Evolutionary conservation across 2,888 invertebrate species (phyloP).

Genomic region (Folsomia manolachei): DNA sequence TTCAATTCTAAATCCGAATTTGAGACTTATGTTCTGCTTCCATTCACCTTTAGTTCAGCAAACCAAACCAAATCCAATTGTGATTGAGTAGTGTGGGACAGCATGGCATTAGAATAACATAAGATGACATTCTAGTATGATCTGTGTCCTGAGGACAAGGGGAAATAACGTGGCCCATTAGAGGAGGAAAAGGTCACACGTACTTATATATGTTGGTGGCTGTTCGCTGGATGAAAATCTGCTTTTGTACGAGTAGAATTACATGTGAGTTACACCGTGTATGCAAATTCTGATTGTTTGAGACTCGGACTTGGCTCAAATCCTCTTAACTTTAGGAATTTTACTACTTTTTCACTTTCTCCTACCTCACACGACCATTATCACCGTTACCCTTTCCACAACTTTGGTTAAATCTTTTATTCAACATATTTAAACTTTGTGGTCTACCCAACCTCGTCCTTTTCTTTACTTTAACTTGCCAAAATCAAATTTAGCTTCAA

Average conservation of each 20-base stretch:
- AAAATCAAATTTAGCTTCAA: too few relatives aligned
- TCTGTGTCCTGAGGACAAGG: neutral
- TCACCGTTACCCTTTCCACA: neutral
- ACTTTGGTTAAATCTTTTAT: neutral
- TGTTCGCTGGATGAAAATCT: neutral
- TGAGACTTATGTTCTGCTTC: neutral
- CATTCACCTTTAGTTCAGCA: neutral
- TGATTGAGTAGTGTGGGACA: neutral
- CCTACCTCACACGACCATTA: neutral
- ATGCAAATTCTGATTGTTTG: neutral
- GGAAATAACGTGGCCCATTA: neutral
- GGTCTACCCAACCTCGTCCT: neutral
- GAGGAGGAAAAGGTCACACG: neutral
- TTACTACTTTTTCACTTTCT: slow-evolving; percentile 1
- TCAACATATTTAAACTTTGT: neutral
- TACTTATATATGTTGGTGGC: too few relatives aligned
- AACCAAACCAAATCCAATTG: neutral
- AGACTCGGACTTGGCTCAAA: neutral
- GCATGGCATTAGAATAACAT: too few relatives aligned
- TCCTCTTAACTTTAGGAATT: neutral
- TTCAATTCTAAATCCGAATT: neutral
- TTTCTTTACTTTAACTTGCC: neutral
- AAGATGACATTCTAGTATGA: too few relatives aligned
- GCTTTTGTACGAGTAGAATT: too few relatives aligned
- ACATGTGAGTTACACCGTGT: neutral